Base-by-base conservation (phyloP, 2,797 vertebrate species). In the Graptemys geographica region DNA sequence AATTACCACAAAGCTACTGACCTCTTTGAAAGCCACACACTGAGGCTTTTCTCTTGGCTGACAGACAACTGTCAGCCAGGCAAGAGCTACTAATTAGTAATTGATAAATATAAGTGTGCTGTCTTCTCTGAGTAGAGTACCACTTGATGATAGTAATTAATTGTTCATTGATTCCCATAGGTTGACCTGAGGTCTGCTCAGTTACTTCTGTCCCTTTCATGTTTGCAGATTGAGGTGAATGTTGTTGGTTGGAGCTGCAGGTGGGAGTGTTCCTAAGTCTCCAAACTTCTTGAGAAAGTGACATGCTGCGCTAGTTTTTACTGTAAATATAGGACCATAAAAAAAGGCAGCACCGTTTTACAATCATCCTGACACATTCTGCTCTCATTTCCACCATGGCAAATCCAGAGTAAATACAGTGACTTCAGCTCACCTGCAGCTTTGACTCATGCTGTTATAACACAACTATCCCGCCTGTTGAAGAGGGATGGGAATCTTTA, bases 61-160 rank as follows among this genome's bases (percentile, higher is more conserved):
- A 97, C 82, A 96, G 97, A 94, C 97, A 98, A 95, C 96, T 97
- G 97, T 97, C 97, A 95, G 97, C 96, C 93, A 76, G 92, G 96
- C 89, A 88, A 92, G 95, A 94, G 80, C 96, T 95, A 88, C 95
- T 96, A 84, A 96, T 97, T 97, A 97, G 97, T 95, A 96, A 98
- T 91, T 97, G 98, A 98, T 97, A 98, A 98, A 97, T 94, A 93
- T 95, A 92, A 93, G 95, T 82, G 88, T 25, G 79, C 96, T 96
- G 93, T 96, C 97, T 97, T 97, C 97, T 96, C 94, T 2, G 0
- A 94, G 95, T 97, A 88, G 84, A 91, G 85, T 76, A 59, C 65
- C 27, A 27, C 96, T 84, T 95, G 97, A 97, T 96, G 98, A 97
- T 98, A 97, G 95, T 98, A 98, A 98, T 98, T 98, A 98, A 98